Evolutionary conservation across 2,888 invertebrate species (phyloP).

Genomic region (Amiota minor): DNA sequence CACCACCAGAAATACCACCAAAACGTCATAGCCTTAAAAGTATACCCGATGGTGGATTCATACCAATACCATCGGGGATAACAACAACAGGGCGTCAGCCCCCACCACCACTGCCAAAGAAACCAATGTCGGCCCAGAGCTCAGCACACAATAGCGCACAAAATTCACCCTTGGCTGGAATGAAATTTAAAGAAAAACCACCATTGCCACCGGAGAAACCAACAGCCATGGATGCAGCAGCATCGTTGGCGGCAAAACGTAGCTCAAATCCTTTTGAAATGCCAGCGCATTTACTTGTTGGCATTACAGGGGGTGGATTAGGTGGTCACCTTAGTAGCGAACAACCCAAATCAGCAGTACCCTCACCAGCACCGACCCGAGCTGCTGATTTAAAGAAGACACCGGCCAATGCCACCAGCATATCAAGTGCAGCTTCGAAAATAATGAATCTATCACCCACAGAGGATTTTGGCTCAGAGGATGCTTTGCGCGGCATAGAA

Average conservation of each 20-base stretch:
- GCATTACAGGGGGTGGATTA: background rate
- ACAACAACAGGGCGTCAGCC: constrained; percentile 60
- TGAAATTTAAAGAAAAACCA: constrained; percentile 70
- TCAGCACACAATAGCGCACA: constrained; percentile 70
- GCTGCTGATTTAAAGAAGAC: constrained; percentile 66
- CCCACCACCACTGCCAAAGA: constrained; percentile 72
- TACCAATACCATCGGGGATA: constrained; percentile 43
- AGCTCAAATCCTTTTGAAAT: constrained; percentile 71
- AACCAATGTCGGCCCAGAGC: constrained; percentile 61
- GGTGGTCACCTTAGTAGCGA: background rate
- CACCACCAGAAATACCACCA: constrained; percentile 73
- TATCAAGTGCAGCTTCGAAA: background rate
- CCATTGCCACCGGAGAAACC: constrained; percentile 67
- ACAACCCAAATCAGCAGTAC: constrained; percentile 52
- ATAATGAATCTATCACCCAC: constrained; percentile 62
- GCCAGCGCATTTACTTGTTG: constrained; percentile 54
- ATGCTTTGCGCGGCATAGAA: constrained; percentile 73
- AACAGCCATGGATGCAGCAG: constrained; percentile 59
- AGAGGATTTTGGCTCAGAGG: constrained; percentile 73
- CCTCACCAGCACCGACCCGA: constrained; percentile 67
- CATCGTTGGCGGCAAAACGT: constrained; percentile 56
- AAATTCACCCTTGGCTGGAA: constrained; percentile 67
- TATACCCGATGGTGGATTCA: constrained; percentile 62
- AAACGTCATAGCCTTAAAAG: constrained; percentile 72
- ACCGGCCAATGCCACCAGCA: constrained; percentile 38